phyloP scores from a whole-genome alignment of 2,888 invertebrate species.

The Temnothorax unifasciatus region DNA sequence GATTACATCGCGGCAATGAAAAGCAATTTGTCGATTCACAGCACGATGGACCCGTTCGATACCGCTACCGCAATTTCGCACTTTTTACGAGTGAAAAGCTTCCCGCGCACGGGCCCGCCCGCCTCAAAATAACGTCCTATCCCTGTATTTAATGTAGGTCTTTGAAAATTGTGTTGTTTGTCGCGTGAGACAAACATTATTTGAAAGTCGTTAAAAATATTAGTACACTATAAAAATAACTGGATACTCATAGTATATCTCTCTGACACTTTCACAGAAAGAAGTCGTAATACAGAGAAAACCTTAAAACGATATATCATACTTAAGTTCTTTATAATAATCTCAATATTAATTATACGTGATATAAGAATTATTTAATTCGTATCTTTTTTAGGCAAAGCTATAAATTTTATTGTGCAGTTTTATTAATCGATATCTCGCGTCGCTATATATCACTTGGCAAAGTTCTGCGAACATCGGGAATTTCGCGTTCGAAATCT shows the following conservation, averaged over 20 bases:
- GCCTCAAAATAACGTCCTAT: background rate
- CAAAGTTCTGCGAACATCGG: background rate
- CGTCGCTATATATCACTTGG: background rate
- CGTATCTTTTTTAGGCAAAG: background rate
- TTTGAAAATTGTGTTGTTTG: background rate
- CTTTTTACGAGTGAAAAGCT: slow-evolving; percentile 74
- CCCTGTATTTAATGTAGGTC: background rate
- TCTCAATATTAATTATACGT: background rate
- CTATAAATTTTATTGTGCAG: background rate
- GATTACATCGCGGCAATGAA: slow-evolving; percentile 80
- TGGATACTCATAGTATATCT: background rate
- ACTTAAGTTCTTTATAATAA: background rate
- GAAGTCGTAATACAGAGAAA: background rate
- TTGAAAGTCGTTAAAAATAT: background rate
- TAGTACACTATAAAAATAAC: background rate
- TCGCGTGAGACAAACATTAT: slow-evolving; percentile 12
- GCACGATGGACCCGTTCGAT: slow-evolving; percentile 77
- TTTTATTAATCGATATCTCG: background rate
- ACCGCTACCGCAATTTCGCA: slow-evolving; percentile 73
- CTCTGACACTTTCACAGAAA: background rate
- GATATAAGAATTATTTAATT: background rate
- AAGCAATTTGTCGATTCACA: slow-evolving; percentile 79
- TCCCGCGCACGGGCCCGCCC: slow-evolving; percentile 17
- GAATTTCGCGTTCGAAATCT: background rate
- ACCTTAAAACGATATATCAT: background rate